Conservation (phyloP, 2,797 vertebrate species). For the Brachyrhaphis roseni region DNA sequence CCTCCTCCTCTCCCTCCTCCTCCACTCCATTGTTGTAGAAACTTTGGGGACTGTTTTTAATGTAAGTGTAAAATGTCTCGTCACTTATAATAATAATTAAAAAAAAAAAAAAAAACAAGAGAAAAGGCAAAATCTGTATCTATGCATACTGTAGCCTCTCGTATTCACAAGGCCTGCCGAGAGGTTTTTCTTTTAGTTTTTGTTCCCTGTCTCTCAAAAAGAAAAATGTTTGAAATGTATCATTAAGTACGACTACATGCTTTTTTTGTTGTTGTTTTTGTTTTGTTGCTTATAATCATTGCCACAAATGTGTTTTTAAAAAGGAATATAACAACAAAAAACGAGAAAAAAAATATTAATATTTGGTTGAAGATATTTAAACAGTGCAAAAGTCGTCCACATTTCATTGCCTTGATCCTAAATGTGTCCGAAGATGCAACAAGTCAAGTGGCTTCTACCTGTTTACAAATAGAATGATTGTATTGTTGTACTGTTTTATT, state of each 20-base stretch:
- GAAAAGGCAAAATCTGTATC: slow-evolving; percentile 88
- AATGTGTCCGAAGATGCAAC: slow-evolving; percentile 98
- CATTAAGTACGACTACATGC: slow-evolving; percentile 63
- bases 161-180: slow-evolving; percentile 87
- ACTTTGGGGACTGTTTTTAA: slow-evolving; percentile 56
- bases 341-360: slow-evolving; percentile 56
- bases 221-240: slow-evolving; percentile 85
- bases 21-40: slow-evolving; percentile 68
- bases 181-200: slow-evolving; percentile 69
- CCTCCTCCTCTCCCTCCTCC: slow-evolving; percentile 56
- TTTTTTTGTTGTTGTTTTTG: slow-evolving; percentile 25
- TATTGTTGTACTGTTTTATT: slow-evolving; percentile 93
- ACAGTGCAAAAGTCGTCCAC: slow-evolving; percentile 95
- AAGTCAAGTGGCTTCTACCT: slow-evolving; percentile 99
- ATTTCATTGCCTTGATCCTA: slow-evolving; percentile 99
- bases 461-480: slow-evolving; percentile 99
- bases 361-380: slow-evolving; percentile 82
- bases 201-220: slow-evolving; percentile 74
- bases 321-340: slow-evolving; percentile 6
- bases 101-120: slow-evolving; percentile 76
- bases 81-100: slow-evolving; percentile 68
- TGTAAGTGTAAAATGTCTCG: slow-evolving; percentile 77
- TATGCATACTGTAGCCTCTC: slow-evolving; percentile 99
- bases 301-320: slow-evolving; percentile 90
- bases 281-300: slow-evolving; percentile 77